Conservation (phyloP, 2,113 vertebrate species). For the Nesoenas mayeri region DNA sequence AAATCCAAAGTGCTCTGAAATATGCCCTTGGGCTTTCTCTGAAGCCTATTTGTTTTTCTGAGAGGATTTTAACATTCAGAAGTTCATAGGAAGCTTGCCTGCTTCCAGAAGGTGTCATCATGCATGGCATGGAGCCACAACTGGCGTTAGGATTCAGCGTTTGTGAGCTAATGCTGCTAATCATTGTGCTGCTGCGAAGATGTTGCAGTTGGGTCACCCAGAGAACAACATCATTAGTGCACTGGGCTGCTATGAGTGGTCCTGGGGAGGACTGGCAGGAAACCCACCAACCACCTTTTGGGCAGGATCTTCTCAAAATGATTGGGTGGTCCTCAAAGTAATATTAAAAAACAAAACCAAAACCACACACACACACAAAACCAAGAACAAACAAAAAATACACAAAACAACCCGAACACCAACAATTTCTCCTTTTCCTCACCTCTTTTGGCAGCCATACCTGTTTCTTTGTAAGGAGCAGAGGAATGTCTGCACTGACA, state of each 20-base stretch:
- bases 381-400: too few species aligned
- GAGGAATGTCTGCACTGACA: not conserved
- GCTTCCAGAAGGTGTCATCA: not conserved
- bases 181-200: accelerated
- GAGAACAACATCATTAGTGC: not conserved
- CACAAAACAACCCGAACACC: too few species aligned
- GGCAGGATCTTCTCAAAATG: not conserved
- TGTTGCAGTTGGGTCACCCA: not conserved
- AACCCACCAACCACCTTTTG: not conserved
- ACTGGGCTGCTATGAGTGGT: not conserved
- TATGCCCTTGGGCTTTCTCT: constrained; percentile 1
- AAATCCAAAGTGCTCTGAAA: constrained; percentile 35
- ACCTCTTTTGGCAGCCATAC: not conserved
- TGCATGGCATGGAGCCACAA: not conserved
- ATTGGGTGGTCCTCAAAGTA: not conserved
- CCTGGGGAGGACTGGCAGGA: not conserved
- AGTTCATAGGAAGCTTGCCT: not conserved
- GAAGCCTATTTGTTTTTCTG: constrained; percentile 5
- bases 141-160: not conserved
- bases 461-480: not conserved
- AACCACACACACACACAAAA: too few species aligned
- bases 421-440: not conserved
- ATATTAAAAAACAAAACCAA: not conserved
- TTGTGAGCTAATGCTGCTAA: not conserved
- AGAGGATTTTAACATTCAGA: constrained; percentile 17